Evolutionary conservation across 2,888 invertebrate species (phyloP).

Genomic region (Ophraella communa): DNA sequence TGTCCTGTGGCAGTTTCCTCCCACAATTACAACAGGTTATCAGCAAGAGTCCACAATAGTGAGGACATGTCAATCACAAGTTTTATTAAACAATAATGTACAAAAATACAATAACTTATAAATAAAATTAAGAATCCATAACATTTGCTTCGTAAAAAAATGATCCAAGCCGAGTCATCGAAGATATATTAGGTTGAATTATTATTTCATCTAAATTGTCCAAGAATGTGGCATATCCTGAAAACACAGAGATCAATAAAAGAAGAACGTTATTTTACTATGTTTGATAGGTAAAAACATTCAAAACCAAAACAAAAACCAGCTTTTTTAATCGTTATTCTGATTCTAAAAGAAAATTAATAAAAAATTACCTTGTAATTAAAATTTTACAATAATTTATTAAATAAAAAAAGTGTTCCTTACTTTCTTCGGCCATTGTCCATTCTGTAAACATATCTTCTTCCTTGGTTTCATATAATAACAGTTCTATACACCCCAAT

Average conservation of each 20-base stretch:
- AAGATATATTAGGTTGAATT: constrained; percentile 40
- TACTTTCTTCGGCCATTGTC: constrained; percentile 34
- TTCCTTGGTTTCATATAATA: constrained; percentile 52
- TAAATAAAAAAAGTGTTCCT: constrained; percentile 14
- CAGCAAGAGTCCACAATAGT: too few species aligned
- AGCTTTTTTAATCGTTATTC: too few species aligned
- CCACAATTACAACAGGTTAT: too few species aligned
- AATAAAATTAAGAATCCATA: background rate
- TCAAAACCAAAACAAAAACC: too few species aligned
- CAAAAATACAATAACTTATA: constrained; percentile 7
- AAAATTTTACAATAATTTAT: background rate
- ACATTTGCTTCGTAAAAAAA: constrained; percentile 37
- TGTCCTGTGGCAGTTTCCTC: too few species aligned
- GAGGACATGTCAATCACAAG: background rate
- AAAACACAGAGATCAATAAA: constrained; percentile 26
- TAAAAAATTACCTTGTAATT: background rate
- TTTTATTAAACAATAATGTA: constrained; percentile 10
- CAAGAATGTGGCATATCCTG: constrained; percentile 45
- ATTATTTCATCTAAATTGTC: constrained; percentile 47
- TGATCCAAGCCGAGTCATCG: constrained; percentile 43
- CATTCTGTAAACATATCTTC: constrained; percentile 58
- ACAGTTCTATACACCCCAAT: constrained; percentile 64
- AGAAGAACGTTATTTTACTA: background rate
- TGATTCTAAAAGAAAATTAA: background rate
- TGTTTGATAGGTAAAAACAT: too few species aligned